Evolutionary conservation across 53 echinoderm and acorn worm species (phyloP).

Genomic region (Antedon mediterranea): DNA sequence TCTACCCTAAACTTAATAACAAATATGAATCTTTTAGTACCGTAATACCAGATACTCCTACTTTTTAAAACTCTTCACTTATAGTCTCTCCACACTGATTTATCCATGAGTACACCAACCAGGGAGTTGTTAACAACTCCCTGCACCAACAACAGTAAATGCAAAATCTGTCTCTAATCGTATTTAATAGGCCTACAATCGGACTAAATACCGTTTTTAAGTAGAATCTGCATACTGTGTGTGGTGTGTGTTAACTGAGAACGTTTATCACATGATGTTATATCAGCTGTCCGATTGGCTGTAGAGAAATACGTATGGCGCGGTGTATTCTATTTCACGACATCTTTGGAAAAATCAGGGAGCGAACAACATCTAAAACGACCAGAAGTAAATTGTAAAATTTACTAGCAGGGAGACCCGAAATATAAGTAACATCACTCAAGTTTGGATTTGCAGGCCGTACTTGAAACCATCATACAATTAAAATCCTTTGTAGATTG

Average conservation of each 20-base stretch:
- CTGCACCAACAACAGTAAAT: no score
- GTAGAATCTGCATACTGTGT: no score
- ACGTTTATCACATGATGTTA: neutral
- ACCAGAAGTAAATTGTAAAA: neutral
- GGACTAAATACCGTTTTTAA: no score
- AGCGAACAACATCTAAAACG: neutral
- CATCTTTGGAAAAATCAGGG: neutral
- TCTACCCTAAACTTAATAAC: no score
- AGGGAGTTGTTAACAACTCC: no score
- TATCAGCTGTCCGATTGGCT: neutral
- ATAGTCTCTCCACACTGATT: no score
- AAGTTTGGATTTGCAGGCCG: neutral
- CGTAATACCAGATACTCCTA: no score
- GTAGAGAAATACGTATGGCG: neutral
- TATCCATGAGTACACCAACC: no score
- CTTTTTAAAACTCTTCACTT: no score
- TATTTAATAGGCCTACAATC: no score
- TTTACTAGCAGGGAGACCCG: neutral
- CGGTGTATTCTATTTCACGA: neutral
- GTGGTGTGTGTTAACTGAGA: neutral
- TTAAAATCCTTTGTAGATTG: neutral
- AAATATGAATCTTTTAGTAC: no score
- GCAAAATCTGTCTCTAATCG: no score
- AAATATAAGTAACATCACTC: neutral
- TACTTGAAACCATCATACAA: neutral